Percentiles rank a stretch among this genome's conserved stretches.
Conservation (phyloP, 2,797 vertebrate species). For the Rhinophrynus dorsalis region DNA sequence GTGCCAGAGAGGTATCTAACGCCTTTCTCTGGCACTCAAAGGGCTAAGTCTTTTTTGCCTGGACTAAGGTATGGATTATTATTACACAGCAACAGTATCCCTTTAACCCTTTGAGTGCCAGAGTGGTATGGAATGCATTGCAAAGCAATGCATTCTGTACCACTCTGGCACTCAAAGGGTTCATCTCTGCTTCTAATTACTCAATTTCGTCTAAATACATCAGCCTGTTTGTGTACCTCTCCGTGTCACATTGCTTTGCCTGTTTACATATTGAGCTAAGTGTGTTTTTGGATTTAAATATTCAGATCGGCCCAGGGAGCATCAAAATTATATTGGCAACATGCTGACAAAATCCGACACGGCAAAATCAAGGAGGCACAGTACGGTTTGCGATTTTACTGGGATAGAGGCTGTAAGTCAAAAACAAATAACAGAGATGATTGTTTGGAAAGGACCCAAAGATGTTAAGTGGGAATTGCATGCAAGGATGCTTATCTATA, state of each 20-base stretch:
- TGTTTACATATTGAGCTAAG: constrained; percentile 15
- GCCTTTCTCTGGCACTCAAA: no score
- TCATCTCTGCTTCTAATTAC: no score
- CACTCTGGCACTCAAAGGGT: no score
- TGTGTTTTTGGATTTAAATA: constrained; percentile 45
- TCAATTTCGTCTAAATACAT: no score
- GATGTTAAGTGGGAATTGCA: constrained; percentile 24
- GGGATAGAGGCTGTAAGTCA: constrained; percentile 32
- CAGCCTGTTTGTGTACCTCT: neutral
- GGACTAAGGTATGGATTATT: no score
- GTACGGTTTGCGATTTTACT: constrained; percentile 5
- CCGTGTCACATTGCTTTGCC: neutral
- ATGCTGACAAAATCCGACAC: constrained; percentile 36
- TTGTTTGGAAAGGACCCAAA: constrained; percentile 29
- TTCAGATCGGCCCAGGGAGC: constrained; percentile 42
- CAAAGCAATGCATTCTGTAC: no score
- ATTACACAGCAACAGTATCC: no score
- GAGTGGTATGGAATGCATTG: no score
- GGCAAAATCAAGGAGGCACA: constrained; percentile 11
- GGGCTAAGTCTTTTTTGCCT: no score
- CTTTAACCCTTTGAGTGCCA: no score
- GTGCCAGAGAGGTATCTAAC: no score
- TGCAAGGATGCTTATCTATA: neutral
- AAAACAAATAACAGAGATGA: constrained; percentile 45
- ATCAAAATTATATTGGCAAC: constrained; percentile 44